Conservation (phyloP, 2,113 vertebrate genomes). For the Melanocharis versteri region DNA sequence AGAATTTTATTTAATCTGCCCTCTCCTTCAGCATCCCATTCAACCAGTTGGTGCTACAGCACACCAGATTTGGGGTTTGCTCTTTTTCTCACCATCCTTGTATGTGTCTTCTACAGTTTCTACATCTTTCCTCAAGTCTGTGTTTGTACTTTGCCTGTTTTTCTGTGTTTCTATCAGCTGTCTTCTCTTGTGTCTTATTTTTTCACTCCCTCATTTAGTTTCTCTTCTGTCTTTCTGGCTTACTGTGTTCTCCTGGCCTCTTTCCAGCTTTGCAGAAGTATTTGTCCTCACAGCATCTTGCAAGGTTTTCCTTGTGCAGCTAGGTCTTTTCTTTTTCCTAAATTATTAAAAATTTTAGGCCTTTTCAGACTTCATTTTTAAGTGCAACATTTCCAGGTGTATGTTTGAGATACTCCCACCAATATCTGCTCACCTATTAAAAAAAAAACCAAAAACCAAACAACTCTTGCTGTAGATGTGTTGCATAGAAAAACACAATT, state of each 20-base stretch:
- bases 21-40: background rate
- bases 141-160: background rate
- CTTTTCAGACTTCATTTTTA: background rate
- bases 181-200: background rate
- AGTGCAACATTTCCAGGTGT: background rate
- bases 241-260: conserved; percentile 1
- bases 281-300: conserved; percentile 23
- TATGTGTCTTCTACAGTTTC: background rate
- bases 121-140: background rate
- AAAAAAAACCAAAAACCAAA: background rate
- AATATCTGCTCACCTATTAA: background rate
- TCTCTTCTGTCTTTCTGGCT: background rate
- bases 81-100: background rate
- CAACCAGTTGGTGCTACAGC: background rate
- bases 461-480: background rate
- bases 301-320: background rate
- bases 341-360: background rate
- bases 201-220: background rate
- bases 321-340: background rate
- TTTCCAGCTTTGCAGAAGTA: conserved; percentile 47
- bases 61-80: background rate
- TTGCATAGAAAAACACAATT: background rate
- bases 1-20: background rate
- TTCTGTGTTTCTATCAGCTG: background rate
- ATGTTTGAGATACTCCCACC: background rate